phyloP scores from a whole-genome alignment of 2,113 vertebrate species.

The Siniperca knerii region DNA sequence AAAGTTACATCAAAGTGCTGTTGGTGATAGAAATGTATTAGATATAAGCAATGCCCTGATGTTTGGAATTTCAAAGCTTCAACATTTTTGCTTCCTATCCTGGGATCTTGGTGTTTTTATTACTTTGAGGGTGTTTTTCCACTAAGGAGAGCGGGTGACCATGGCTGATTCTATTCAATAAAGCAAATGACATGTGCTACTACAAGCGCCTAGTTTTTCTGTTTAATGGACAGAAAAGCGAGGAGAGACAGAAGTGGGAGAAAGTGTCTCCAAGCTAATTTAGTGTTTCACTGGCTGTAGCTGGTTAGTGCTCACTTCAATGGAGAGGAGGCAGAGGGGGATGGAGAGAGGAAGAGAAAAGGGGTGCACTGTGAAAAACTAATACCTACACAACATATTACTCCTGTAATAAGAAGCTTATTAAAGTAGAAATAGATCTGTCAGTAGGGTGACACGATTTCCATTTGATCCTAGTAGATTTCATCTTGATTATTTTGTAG shows the following conservation, averaged over 20 bases:
- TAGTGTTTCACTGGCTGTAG: slow-evolving; percentile 38
- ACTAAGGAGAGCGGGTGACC: slow-evolving; percentile 24
- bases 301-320: slow-evolving; percentile 39
- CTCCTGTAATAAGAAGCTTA: background rate
- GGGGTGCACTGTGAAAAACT: background rate
- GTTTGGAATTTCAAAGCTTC: slow-evolving; percentile 68
- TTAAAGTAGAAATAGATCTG: background rate
- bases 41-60: slow-evolving; percentile 61
- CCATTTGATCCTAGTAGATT: background rate
- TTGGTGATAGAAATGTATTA: slow-evolving; percentile 66
- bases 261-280: slow-evolving; percentile 61
- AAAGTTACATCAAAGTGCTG: slow-evolving; percentile 70
- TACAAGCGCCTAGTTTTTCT: slow-evolving; percentile 16
- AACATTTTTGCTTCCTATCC: slow-evolving; percentile 37
- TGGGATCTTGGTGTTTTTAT: slow-evolving; percentile 54
- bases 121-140: slow-evolving; percentile 56
- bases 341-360: background rate
- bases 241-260: slow-evolving; percentile 29
- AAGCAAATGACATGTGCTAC: slow-evolving; percentile 53
- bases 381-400: slow-evolving; percentile 11
- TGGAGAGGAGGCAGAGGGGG: slow-evolving; percentile 23
- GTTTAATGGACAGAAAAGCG: slow-evolving; percentile 53
- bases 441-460: background rate
- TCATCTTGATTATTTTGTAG: background rate
- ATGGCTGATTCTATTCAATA: slow-evolving; percentile 54